A percentile compares a stretch with the other conserved stretches of the same genome.
These are phyloP conservation scores for Parapristionchus giblindavisi DNA, from an alignment of 2,888 invertebrate species.

Conservation along the genomic window DNA sequence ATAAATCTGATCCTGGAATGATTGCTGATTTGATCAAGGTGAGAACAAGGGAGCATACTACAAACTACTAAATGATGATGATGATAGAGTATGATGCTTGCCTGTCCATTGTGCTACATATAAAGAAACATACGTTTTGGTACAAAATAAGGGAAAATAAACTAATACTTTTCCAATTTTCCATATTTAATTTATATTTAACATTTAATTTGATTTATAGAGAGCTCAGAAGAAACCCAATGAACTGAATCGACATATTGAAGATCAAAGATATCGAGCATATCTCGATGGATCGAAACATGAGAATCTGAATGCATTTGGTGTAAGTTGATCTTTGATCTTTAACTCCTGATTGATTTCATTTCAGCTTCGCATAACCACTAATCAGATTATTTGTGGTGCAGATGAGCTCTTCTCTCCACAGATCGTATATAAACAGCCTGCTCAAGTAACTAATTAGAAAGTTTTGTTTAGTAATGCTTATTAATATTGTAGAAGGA, in stretches of 20 bases:
- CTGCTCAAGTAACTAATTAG: not conserved
- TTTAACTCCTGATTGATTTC: no score
- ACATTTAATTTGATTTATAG: no score
- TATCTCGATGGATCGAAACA: slow-evolving; percentile 26
- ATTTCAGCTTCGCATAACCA: slow-evolving; percentile 1
- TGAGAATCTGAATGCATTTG: slow-evolving; percentile 22
- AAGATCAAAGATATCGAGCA: slow-evolving; percentile 37
- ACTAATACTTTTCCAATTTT: no score
- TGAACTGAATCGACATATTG: slow-evolving; percentile 36
- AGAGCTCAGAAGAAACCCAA: slow-evolving; percentile 42
- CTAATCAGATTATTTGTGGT: not conserved
- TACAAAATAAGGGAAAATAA: no score
- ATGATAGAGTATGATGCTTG: no score
- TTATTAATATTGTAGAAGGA: not conserved
- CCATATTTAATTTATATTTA: no score
- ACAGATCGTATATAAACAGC: not conserved
- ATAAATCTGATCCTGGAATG: slow-evolving; percentile 38
- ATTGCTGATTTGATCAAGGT: slow-evolving; percentile 32
- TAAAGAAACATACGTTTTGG: no score
- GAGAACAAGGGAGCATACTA: no score
- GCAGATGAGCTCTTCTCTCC: slow-evolving; percentile 4
- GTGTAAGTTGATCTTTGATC: slow-evolving; percentile 24
- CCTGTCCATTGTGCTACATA: no score
- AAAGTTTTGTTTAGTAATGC: not conserved
- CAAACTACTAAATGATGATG: no score